A percentile compares a stretch with the other conserved stretches of the same genome.
Evolutionary conservation across 1,140 invertebrate genomes (phyloP).

Genomic region (Drosophila tristis): DNA sequence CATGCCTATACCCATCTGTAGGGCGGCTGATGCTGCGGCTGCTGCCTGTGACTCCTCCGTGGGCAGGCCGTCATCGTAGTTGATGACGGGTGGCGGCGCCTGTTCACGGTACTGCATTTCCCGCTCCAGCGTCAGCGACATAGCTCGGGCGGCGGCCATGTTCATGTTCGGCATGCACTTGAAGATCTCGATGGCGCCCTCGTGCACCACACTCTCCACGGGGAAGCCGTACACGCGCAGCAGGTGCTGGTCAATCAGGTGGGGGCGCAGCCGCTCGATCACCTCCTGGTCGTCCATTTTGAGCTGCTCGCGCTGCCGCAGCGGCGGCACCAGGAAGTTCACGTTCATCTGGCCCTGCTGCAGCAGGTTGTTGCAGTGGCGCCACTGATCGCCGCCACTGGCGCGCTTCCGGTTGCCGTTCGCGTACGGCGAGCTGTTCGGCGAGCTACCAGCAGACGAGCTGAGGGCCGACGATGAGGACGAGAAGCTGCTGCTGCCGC

Average conservation of each 20-base stretch:
- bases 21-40: constrained; percentile 6
- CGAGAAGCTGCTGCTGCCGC: constrained; percentile 28
- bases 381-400: constrained; percentile 18
- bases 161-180: constrained; percentile 83
- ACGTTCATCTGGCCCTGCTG: constrained; percentile 17
- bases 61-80: constrained; percentile 53
- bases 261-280: constrained; percentile 85
- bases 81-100: constrained; percentile 36
- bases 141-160: constrained; percentile 83
- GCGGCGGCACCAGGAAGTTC: constrained; percentile 65
- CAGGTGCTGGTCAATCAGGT: constrained; percentile 88
- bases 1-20: not conserved
- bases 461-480: constrained; percentile 55
- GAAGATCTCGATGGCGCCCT: constrained; percentile 87
- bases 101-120: too few species aligned
- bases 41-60: too few species aligned
- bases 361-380: constrained; percentile 11
- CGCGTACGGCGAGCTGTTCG: constrained; percentile 34
- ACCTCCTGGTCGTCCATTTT: constrained; percentile 84
- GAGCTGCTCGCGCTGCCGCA: constrained; percentile 79
- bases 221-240: constrained; percentile 91
- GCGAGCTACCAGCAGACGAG: constrained; percentile 52
- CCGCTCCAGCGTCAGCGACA: constrained; percentile 50
- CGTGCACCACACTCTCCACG: constrained; percentile 86
- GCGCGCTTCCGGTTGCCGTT: constrained; percentile 24